Evolutionary conservation across 2,797 vertebrate genomes (phyloP).

Genomic region (Dryobates pubescens): DNA sequence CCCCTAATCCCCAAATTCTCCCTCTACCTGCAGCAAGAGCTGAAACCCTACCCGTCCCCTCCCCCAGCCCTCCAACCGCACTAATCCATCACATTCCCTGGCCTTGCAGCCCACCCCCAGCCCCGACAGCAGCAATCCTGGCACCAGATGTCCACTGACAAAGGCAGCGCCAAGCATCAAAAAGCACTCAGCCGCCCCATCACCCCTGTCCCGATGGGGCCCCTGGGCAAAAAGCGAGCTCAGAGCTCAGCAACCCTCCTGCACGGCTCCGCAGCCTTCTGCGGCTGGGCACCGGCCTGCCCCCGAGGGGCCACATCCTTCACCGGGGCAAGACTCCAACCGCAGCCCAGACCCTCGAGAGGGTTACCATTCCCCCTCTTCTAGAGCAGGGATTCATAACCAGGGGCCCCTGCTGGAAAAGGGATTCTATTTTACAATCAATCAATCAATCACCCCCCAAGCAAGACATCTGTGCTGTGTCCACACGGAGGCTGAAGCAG

Average conservation of each 20-base stretch:
- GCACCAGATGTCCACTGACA: constrained; percentile 69
- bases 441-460: background rate
- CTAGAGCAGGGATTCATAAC: background rate
- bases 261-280: background rate
- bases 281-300: background rate
- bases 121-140: constrained; percentile 48
- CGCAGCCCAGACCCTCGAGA: fast-evolving
- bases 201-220: background rate
- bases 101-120: constrained; percentile 50
- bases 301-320: fast-evolving
- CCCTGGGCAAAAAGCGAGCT: background rate
- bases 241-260: background rate
- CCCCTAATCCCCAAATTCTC: constrained; percentile 49
- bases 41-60: constrained; percentile 35
- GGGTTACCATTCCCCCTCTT: background rate
- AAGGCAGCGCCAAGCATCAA: constrained; percentile 39
- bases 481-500: background rate
- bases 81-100: constrained; percentile 52
- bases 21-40: constrained; percentile 47
- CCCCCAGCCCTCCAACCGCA: constrained; percentile 35
- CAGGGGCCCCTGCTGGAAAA: constrained; percentile 8
- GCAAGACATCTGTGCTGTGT: constrained; percentile 46
- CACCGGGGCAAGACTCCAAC: fast-evolving
- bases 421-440: background rate
- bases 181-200: background rate